These are phyloP conservation scores for Zophobas morio DNA, from an alignment of 1,140 invertebrate genomes.

Conservation along the genomic window DNA sequence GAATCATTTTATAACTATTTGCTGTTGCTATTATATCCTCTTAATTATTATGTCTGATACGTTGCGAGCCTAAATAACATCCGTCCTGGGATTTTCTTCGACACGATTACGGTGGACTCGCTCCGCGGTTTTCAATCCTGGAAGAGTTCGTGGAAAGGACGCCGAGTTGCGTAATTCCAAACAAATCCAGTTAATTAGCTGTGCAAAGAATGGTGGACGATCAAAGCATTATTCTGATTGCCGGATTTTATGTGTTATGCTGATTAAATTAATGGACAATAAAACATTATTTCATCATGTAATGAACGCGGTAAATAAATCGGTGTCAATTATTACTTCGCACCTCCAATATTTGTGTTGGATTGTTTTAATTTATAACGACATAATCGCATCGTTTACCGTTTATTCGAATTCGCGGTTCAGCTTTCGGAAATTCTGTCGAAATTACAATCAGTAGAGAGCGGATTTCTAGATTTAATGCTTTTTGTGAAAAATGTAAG, in stretches of 20 bases:
- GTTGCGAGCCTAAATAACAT: slow-evolving; percentile 1
- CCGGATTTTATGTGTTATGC: neutral
- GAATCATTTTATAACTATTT: slow-evolving; percentile 16
- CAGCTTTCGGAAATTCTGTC: no score
- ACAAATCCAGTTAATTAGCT: neutral
- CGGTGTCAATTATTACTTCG: slow-evolving; percentile 1
- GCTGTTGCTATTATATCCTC: neutral
- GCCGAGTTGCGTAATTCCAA: no score
- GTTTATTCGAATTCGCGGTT: neutral
- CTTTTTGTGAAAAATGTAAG: no score
- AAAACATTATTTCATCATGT: slow-evolving; percentile 3
- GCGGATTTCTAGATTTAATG: no score
- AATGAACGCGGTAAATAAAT: neutral
- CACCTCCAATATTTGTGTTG: neutral
- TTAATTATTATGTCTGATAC: slow-evolving; percentile 9
- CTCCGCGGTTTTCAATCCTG: no score
- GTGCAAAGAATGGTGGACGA: neutral
- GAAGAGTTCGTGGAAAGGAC: no score
- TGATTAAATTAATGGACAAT: slow-evolving; percentile 5
- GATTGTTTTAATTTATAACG: slow-evolving; percentile 3
- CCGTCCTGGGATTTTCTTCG: neutral
- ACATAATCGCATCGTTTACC: neutral
- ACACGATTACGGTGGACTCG: no score
- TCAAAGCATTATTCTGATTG: neutral
- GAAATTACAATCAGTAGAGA: no score